A percentile compares a stretch with the other conserved stretches of the same genome.
Conservation (phyloP, 1,140 invertebrate genomes). For the Prorops nasuta region DNA sequence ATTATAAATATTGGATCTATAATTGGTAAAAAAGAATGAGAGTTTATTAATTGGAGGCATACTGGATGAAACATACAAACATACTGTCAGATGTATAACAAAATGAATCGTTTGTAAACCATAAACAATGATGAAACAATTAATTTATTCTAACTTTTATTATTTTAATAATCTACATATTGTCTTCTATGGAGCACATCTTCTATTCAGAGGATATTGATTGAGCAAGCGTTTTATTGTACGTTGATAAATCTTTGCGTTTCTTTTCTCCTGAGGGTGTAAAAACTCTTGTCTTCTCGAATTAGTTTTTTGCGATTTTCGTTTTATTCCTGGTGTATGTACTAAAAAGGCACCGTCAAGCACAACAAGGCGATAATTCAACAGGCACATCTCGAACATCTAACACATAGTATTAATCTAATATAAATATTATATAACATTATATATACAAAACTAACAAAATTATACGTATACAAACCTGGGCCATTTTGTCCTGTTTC, state of each 20-base stretch:
- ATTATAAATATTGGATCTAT: too few species aligned
- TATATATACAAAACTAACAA: neutral
- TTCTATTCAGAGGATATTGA: slow-evolving; percentile 58
- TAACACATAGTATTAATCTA: slow-evolving; percentile 44
- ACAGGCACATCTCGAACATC: slow-evolving; percentile 80
- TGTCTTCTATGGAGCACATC: neutral
- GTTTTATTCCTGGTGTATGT: slow-evolving; percentile 71
- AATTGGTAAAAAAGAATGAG: too few species aligned
- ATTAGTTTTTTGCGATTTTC: slow-evolving; percentile 41
- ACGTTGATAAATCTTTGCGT: slow-evolving; percentile 63
- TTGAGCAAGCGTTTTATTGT: slow-evolving; percentile 61
- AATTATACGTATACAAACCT: slow-evolving; percentile 56
- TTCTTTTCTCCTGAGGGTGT: slow-evolving; percentile 60
- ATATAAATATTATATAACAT: neutral
- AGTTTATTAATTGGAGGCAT: too few species aligned
- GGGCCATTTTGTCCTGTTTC: slow-evolving; percentile 81
- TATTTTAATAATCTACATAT: neutral
- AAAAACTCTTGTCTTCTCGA: slow-evolving; percentile 32
- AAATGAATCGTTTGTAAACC: too few species aligned
- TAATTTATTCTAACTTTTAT: too few species aligned
- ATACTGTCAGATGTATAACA: too few species aligned
- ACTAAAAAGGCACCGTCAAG: slow-evolving; percentile 78
- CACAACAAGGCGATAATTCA: slow-evolving; percentile 73
- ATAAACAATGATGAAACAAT: too few species aligned
- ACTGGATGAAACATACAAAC: too few species aligned